Evolutionary conservation across 2,888 invertebrate genomes (phyloP).

Genomic region (Atrina japonica): DNA sequence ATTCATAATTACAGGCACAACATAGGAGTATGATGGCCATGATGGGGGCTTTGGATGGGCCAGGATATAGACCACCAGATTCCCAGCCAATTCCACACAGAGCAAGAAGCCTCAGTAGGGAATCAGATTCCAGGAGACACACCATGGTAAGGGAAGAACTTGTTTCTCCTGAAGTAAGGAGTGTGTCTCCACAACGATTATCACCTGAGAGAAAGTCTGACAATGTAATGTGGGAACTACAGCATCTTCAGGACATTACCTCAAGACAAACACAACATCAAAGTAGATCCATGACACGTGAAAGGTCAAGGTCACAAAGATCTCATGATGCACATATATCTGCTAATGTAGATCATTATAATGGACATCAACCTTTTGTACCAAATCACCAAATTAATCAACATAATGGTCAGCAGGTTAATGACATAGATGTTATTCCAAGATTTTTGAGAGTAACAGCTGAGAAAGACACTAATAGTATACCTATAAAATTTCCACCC

Average conservation of each 20-base stretch:
- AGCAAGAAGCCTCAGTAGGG: neutral
- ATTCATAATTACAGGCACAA: conserved; percentile 65
- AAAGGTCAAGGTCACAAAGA: conserved; percentile 14
- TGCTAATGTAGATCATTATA: neutral
- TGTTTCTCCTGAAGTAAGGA: conserved; percentile 30
- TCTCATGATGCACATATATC: conserved; percentile 14
- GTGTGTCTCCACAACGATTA: conserved; percentile 9
- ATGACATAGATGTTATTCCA: conserved; percentile 50
- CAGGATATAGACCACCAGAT: conserved; percentile 11
- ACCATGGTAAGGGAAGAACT: conserved; percentile 12
- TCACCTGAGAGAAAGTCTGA: conserved; percentile 39
- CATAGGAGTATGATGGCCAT: conserved; percentile 75
- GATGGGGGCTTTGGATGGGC: conserved; percentile 74
- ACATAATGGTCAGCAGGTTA: conserved; percentile 17
- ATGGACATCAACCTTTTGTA: conserved; percentile 5
- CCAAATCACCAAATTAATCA: conserved; percentile 11
- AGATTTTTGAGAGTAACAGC: conserved; percentile 61
- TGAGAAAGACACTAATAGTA: conserved; percentile 57
- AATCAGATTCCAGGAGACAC: neutral
- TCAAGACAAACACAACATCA: conserved; percentile 27
- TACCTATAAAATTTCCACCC: conserved; percentile 52
- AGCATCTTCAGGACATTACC: conserved; percentile 58
- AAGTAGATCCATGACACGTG: conserved; percentile 12
- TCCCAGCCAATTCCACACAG: conserved; percentile 1
- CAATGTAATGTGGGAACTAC: conserved; percentile 62